Evolutionary conservation across 92 coral and sea anemone genomes (phyloP), one percentile per base, ranked within the genome.

Genomic region (Heliopora coerulea): DNA sequence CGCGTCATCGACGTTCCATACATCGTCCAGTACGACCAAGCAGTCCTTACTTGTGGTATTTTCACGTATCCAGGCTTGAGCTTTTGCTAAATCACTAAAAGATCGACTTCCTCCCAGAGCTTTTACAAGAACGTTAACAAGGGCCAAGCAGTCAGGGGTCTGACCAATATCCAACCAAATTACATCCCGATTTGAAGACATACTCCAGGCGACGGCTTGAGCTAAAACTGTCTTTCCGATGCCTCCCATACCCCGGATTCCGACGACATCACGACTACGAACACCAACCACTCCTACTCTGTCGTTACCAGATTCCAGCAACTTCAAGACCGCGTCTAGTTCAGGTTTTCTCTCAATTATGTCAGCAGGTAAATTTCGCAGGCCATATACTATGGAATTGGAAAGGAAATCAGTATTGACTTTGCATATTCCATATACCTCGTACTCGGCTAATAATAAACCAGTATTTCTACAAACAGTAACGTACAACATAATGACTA

Each of bases 201-300:
- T 62, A 56, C 77, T 40, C 88, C 88, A 80, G 44, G 82, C 82
- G 27, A 85, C 62, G 0, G 88, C 88, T 67, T 85, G 88, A 18
- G 85, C 83, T n/a, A 85, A 64, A 18, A 85, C 88, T 17, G 88
- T 85, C 68, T 85, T 85, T 2, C 88, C 88, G 29, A 85, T 81
- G 17, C 88, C 88, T 28, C 88, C 88, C 88, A 85, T 85, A 3
- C 88, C 88, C 42, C 75, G 64, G 60, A 85, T 80, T 8, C 88
- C 88, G 15, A 85, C 82, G 17, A 85, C 80, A 12, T 85, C 85
- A 33, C 79, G 40, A 61, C 49, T 80, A 46, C 75, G 63, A 5
- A 54, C 48, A 35, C 83, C 88, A 32, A 85, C 82, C 65, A 85
- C 88, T 37, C 88, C 88, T 31, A 85, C 83, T n/a, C 63, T 74